Percentiles rank a stretch among this genome's conserved stretches.
phyloP scores from a whole-genome alignment of 2,888 invertebrate species.

The Platycheirus albimanus region DNA sequence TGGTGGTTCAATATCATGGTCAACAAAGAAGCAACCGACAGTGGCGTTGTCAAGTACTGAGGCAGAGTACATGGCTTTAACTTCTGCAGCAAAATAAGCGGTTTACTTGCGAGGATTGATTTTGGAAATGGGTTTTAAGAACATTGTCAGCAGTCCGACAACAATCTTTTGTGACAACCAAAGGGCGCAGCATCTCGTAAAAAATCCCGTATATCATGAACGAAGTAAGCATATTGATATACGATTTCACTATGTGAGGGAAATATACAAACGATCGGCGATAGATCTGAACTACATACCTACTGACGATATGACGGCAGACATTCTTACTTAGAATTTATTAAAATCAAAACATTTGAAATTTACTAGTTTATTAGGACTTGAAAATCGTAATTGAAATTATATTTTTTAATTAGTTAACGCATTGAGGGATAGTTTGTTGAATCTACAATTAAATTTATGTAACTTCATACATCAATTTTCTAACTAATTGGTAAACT shows the following conservation, averaged over 20 bases:
- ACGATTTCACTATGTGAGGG: neutral
- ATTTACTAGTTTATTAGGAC: too few species aligned
- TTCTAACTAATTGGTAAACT: too few species aligned
- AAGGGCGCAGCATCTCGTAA: neutral
- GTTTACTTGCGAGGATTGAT: neutral
- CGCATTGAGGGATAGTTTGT: too few species aligned
- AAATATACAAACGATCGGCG: neutral
- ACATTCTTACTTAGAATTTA: neutral
- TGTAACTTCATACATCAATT: too few species aligned
- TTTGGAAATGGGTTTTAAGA: neutral
- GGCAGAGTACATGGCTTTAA: slow-evolving; percentile 57
- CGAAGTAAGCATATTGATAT: slow-evolving; percentile 2
- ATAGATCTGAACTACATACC: neutral
- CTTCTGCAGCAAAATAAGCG: neutral
- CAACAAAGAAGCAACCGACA: slow-evolving; percentile 60
- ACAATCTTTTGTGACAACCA: slow-evolving; percentile 11
- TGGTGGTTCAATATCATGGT: slow-evolving; percentile 49
- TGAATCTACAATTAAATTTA: too few species aligned
- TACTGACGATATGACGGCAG: neutral
- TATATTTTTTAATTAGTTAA: too few species aligned
- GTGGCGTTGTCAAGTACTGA: slow-evolving; percentile 59
- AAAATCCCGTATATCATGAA: too few species aligned
- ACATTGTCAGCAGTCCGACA: neutral
- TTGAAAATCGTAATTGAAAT: too few species aligned
- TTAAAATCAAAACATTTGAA: too few species aligned